phyloP scores from a whole-genome alignment of 2,113 vertebrate species.

The Chauna torquata region DNA sequence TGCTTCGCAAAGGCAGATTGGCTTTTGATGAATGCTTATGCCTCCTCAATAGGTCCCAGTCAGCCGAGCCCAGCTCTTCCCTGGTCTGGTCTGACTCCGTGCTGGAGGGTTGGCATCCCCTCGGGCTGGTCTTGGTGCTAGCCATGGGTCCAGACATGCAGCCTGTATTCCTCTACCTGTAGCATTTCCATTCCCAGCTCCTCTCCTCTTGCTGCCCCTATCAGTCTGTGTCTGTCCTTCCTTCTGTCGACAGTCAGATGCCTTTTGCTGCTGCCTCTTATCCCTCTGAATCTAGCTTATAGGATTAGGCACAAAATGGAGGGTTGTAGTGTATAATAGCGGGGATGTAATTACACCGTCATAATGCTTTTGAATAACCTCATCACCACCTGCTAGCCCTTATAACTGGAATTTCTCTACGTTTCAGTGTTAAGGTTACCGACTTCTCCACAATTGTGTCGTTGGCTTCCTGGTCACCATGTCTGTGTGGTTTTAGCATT shows the following conservation, averaged over 20 bases:
- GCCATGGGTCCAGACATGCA: fast-evolving
- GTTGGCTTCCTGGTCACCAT: neutral
- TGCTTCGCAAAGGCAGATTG: constrained; percentile 23
- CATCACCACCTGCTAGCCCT: neutral
- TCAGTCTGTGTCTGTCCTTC: neutral
- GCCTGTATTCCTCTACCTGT: neutral
- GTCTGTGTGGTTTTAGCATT: neutral
- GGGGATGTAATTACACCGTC: constrained; percentile 19
- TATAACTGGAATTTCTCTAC: neutral
- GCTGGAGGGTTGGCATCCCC: fast-evolving
- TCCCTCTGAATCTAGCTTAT: neutral
- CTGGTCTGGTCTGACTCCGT: fast-evolving
- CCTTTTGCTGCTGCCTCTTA: neutral
- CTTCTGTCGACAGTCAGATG: neutral
- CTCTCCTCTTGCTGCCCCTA: neutral
- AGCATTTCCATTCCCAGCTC: neutral
- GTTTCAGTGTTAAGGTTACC: neutral
- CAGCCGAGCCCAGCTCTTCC: neutral
- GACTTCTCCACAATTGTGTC: neutral
- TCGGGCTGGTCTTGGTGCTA: neutral
- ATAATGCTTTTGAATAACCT: constrained; percentile 30
- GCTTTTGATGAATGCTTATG: constrained; percentile 22
- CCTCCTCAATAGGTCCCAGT: neutral
- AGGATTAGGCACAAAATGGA: neutral
- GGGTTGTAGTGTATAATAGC: neutral